phyloP scores from a whole-genome alignment of 2,113 vertebrate genomes.

The Sapajus apella region DNA sequence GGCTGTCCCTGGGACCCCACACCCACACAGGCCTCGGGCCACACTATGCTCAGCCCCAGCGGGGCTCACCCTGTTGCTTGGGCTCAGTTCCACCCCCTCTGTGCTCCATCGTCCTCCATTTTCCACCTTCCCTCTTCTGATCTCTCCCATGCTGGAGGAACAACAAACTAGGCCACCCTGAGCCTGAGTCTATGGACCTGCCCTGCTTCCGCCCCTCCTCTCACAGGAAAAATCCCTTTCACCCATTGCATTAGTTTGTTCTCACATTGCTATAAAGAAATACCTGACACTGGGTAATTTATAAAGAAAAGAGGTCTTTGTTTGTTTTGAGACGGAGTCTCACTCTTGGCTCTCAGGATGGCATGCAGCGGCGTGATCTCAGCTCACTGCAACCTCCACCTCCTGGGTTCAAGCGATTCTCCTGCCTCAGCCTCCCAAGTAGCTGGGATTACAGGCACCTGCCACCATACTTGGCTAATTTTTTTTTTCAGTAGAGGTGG shows the following conservation, averaged over 20 bases:
- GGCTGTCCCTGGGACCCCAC: background rate
- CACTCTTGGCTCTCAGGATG: too few relatives aligned
- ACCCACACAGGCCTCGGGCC: background rate
- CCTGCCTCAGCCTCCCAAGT: too few relatives aligned
- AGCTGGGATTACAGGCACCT: too few relatives aligned
- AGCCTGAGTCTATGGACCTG: background rate
- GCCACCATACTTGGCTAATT: too few relatives aligned
- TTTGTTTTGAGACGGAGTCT: too few relatives aligned
- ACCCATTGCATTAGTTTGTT: background rate
- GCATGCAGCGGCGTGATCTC: too few relatives aligned
- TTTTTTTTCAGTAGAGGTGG: too few relatives aligned
- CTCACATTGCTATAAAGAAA: too few relatives aligned
- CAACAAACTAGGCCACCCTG: background rate
- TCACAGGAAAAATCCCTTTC: background rate
- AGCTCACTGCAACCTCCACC: too few relatives aligned
- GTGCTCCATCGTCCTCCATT: background rate
- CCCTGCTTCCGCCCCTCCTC: background rate
- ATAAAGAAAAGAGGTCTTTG: too few relatives aligned
- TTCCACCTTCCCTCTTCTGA: background rate
- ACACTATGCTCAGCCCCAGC: background rate
- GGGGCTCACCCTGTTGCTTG: background rate
- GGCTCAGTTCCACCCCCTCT: background rate
- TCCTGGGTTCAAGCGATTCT: too few relatives aligned
- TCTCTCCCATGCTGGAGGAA: background rate
- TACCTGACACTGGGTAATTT: too few relatives aligned